Base-by-base conservation (phyloP, 2,113 vertebrate genomes). In the Rhegmatorhina hoffmannsi region DNA sequence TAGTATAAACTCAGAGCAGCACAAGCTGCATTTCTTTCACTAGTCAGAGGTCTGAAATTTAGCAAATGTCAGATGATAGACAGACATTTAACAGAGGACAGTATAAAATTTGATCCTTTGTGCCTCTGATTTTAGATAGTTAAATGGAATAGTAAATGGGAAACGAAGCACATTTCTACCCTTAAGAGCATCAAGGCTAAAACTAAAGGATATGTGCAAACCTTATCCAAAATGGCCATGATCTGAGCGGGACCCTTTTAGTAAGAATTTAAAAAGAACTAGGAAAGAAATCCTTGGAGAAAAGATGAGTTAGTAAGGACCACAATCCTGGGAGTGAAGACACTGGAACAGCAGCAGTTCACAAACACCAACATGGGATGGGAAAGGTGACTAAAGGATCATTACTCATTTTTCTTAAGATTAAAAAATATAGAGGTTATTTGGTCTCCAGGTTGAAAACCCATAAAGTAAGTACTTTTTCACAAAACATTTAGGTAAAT, bases 401-500 rank as follows among this genome's bases (percentile, higher is more conserved):
- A 18, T 60, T 47, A 87, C 50, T 91, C 5, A 84, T 58, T 92
- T 74, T 84, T 86, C 55, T n/a, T 59, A 43, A 63, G 50, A 80
- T 68, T 58, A 83, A 66, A 90, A 73, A 86, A 43, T 15, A 10
- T 75, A 50, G 19, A 50, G 10, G 28, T 89, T 86, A 74, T 77
- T 84, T 74, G 47, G 55, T 58, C 66, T 81, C 60, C 33, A 55
- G 38, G n/a, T 4, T 81, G 58, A 75, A 92, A 94, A 74, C 33
- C 28, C 86, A 80, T 86, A 58, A 80, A 89, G n/a, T 36, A 91
- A 66, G 46, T 43, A 78, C 20, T 63, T 69, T 55, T 53, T 49
- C 44, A 53, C 14, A 58, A 91, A 80, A 92, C 16, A 55, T 70
- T 78, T 91, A 77, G 84, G 81, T 95, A 81, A 77, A 81, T 81